phyloP scores from a whole-genome alignment of 2,113 vertebrate species.

The Sebastes fasciatus region DNA sequence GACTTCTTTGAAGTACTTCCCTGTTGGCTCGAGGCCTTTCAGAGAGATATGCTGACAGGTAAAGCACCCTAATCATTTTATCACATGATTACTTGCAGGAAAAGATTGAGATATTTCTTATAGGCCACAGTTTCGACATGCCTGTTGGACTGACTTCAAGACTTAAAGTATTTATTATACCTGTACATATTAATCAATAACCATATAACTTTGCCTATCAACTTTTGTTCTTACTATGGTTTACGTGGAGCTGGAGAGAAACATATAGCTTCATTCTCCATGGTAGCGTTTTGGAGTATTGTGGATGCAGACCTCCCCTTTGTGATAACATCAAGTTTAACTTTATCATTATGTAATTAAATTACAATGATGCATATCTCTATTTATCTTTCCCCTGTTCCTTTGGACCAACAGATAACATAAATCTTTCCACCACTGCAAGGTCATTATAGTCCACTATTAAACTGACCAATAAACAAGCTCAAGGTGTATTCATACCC shows the following conservation, averaged over 20 bases:
- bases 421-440: neutral
- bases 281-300: neutral
- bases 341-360: neutral
- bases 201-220: neutral
- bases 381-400: neutral
- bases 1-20: neutral
- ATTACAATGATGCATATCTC: neutral
- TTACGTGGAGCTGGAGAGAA: neutral
- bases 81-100: neutral
- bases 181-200: neutral
- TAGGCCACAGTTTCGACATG: neutral
- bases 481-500: neutral
- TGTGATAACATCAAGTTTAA: neutral
- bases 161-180: neutral
- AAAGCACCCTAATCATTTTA: neutral
- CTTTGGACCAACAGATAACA: neutral
- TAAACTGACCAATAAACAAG: neutral
- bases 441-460: neutral
- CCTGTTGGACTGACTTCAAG: neutral
- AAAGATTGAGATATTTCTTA: neutral
- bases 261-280: too few species aligned
- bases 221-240: neutral
- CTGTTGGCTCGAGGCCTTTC: neutral
- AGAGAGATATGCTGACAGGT: neutral
- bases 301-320: neutral